Conservation (phyloP, 2,888 invertebrate genomes). For the Baccha elongata region DNA sequence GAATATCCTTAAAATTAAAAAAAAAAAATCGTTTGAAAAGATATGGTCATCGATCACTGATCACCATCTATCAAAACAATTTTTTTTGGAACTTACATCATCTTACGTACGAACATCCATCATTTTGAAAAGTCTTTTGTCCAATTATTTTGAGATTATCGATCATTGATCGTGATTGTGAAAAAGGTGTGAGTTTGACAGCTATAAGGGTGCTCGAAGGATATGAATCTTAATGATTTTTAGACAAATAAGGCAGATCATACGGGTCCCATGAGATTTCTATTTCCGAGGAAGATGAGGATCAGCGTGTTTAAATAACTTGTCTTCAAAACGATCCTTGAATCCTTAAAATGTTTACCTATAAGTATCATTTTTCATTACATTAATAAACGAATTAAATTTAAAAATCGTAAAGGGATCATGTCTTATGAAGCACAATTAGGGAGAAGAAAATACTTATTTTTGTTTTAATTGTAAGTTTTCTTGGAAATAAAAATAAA, state of each 20-base stretch:
- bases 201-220: background rate
- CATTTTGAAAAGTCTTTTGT: conserved; percentile 44
- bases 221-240: conserved; percentile 12
- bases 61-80: conserved; percentile 38
- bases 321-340: no score
- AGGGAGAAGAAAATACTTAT: no score
- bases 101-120: conserved; percentile 17
- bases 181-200: conserved; percentile 40
- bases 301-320: no score
- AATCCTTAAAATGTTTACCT: no score
- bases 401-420: no score
- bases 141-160: conserved; percentile 6
- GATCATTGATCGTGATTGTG: conserved; percentile 51
- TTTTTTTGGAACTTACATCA: conserved; percentile 21
- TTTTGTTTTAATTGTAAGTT: no score
- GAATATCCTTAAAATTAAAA: conserved; percentile 2
- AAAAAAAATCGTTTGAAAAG: conserved; percentile 1
- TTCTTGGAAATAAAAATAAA: no score
- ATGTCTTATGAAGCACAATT: no score
- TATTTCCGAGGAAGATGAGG: background rate
- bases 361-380: no score
- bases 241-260: conserved; percentile 7
- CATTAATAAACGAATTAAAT: no score
- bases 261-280: background rate
- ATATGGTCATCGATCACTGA: conserved; percentile 39